Percentiles rank a stretch among this genome's conserved stretches.
Evolutionary conservation across 2,888 invertebrate genomes (phyloP).

Genomic region (Tipula helvola): DNA sequence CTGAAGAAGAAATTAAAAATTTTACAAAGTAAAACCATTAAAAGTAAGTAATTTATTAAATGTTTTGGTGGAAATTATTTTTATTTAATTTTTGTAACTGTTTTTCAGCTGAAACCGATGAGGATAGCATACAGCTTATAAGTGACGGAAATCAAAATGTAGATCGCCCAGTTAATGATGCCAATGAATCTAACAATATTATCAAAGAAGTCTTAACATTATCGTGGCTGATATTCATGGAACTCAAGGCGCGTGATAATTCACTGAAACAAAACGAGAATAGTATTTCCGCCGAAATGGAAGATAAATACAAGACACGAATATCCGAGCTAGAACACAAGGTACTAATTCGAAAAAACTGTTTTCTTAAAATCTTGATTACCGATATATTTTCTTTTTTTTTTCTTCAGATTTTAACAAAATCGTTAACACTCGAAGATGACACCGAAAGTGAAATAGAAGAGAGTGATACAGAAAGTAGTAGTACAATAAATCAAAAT

Average conservation of each 20-base stretch:
- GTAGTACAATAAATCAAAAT: background rate
- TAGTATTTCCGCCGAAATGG: background rate
- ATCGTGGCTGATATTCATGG: background rate
- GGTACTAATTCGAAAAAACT: background rate
- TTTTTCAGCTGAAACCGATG: background rate
- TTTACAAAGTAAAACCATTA: background rate
- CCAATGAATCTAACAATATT: constrained; percentile 8
- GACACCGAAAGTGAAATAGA: background rate
- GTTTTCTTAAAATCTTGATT: no score
- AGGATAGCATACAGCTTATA: background rate
- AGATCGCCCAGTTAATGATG: background rate
- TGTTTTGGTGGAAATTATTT: background rate
- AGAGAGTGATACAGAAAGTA: background rate
- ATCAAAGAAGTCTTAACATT: background rate
- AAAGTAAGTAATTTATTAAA: background rate
- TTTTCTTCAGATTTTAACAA: background rate
- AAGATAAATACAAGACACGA: background rate
- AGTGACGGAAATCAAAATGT: constrained; percentile 20
- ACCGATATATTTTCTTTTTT: no score
- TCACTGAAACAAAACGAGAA: background rate
- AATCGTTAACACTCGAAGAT: background rate
- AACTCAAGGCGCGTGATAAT: background rate
- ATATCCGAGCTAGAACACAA: background rate
- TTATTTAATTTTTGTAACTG: background rate
- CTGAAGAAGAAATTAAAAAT: background rate